phyloP scores from a whole-genome alignment of 2,888 invertebrate species.

The Metallyticus violacea region DNA sequence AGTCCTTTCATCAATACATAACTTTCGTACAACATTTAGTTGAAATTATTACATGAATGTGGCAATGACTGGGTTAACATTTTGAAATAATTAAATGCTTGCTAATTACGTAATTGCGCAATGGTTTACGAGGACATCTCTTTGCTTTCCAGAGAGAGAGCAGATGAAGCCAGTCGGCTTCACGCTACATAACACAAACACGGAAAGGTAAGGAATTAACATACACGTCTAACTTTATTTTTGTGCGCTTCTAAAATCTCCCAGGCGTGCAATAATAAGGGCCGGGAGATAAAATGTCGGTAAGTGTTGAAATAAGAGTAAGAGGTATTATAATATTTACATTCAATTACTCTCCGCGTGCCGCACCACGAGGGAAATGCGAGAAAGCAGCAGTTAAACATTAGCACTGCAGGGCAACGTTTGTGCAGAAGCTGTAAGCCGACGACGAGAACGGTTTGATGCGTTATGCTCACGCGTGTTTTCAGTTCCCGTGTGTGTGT shows the following conservation, averaged over 20 bases:
- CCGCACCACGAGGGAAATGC: neutral
- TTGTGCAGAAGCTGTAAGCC: neutral
- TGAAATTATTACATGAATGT: no score
- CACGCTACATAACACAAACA: neutral
- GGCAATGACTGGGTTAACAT: no score
- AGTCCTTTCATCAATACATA: no score
- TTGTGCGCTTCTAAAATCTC: neutral
- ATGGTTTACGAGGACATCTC: neutral
- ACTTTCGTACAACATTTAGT: no score
- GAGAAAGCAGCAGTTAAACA: neutral
- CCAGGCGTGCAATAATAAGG: neutral
- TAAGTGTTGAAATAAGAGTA: neutral
- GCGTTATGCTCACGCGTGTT: no score
- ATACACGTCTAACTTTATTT: neutral
- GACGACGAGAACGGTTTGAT: no score
- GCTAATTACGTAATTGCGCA: neutral
- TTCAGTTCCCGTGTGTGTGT: no score
- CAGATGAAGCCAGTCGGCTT: neutral
- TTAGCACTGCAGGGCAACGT: neutral
- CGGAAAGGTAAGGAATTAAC: neutral
- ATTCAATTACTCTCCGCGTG: neutral
- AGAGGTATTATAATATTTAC: neutral
- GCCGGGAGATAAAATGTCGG: neutral
- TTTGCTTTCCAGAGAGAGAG: no score
- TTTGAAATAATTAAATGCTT: neutral